phyloP scores from a whole-genome alignment of 2,113 vertebrate genomes.

The Seriola aureovittata region DNA sequence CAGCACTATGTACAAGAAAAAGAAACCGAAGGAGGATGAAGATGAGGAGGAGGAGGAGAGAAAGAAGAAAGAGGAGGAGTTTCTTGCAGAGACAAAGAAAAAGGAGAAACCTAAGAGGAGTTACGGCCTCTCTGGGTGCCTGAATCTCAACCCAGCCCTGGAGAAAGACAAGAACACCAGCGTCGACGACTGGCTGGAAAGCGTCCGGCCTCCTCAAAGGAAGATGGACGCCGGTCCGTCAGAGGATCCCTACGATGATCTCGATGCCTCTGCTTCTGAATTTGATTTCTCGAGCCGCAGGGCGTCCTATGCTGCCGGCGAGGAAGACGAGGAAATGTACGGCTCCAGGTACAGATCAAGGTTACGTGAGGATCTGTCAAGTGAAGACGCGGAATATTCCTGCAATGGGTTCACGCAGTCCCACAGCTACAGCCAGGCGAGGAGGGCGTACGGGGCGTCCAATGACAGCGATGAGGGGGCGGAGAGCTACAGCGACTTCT shows the following conservation, averaged over 20 bases:
- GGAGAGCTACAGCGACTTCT: conserved; percentile 78
- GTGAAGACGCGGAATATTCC: conserved; percentile 63
- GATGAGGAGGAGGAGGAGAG: conserved; percentile 73
- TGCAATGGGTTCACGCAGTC: conserved; percentile 76
- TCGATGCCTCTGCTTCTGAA: conserved; percentile 83
- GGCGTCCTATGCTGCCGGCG: conserved; percentile 74
- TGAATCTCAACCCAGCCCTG: conserved; percentile 77
- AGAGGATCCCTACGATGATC: conserved; percentile 72
- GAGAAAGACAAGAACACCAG: conserved; percentile 78
- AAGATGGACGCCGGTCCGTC: conserved; percentile 48
- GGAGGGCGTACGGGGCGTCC: conserved; percentile 62
- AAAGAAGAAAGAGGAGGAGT: conserved; percentile 78
- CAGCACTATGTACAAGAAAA: conserved; percentile 96
- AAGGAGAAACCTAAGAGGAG: conserved; percentile 65
- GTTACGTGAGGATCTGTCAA: conserved; percentile 66
- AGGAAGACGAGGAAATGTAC: conserved; percentile 78
- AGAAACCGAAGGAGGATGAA: conserved; percentile 86
- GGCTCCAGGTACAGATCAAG: conserved; percentile 84
- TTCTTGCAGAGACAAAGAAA: conserved; percentile 70
- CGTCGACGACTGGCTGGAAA: conserved; percentile 89
- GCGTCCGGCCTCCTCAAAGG: conserved; percentile 85
- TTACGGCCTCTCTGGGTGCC: conserved; percentile 74
- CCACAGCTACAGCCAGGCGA: conserved; percentile 45
- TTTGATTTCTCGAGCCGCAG: conserved; percentile 85
- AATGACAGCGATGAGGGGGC: conserved; percentile 78